phyloP scores from a whole-genome alignment of 2,888 invertebrate species.

The Meteorus colon region DNA sequence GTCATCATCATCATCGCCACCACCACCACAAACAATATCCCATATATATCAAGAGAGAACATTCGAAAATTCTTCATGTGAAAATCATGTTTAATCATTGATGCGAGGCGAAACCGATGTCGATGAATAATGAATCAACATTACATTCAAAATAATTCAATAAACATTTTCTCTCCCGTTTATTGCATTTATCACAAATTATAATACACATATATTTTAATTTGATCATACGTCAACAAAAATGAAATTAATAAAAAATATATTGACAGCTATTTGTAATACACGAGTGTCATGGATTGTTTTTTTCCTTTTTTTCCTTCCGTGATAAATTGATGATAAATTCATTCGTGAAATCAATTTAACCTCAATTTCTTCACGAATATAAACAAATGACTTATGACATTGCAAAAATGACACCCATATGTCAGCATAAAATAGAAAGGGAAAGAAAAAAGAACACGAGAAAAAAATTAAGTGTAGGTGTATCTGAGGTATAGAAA shows the following conservation, averaged over 20 bases:
- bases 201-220: neutral
- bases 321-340: neutral
- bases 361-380: neutral
- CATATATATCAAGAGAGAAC: too few species aligned
- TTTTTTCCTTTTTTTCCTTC: neutral
- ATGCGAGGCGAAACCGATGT: too few species aligned
- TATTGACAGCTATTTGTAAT: neutral
- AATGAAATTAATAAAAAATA: neutral
- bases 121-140: too few species aligned
- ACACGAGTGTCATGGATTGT: neutral
- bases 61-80: too few species aligned
- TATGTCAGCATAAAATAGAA: neutral
- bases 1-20: too few species aligned
- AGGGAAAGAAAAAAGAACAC: neutral
- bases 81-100: too few species aligned
- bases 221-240: neutral
- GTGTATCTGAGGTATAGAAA: neutral
- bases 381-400: conserved; percentile 3
- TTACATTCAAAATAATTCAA: too few species aligned
- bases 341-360: neutral
- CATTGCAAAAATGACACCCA: neutral
- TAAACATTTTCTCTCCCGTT: too few species aligned
- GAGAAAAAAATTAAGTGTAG: neutral
- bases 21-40: too few species aligned
- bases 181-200: too few species aligned